Evolutionary conservation across 92 coral and sea anemone species (phyloP).

Genomic region (Epizoanthus rinbou): DNA sequence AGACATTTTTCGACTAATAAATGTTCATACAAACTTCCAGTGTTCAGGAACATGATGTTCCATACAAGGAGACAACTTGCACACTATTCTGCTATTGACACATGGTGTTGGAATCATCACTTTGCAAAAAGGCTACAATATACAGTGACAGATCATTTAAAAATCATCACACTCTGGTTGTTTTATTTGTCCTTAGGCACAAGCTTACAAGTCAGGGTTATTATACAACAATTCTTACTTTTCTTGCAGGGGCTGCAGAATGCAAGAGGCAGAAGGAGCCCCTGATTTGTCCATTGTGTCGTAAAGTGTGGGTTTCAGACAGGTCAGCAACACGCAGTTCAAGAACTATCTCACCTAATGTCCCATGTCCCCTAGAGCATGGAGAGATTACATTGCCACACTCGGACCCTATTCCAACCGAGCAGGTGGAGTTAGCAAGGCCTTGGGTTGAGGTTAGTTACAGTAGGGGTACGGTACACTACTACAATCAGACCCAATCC

Average conservation of each 20-base stretch:
- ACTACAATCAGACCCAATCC: slow-evolving; percentile 90
- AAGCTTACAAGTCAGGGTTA: too few species aligned
- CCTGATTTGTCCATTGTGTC: slow-evolving; percentile 91
- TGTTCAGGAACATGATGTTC: too few species aligned
- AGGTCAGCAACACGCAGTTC: slow-evolving; percentile 47
- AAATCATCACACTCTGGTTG: too few species aligned
- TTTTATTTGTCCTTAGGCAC: too few species aligned
- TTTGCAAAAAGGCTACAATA: too few species aligned
- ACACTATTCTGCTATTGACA: too few species aligned
- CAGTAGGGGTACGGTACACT: slow-evolving; percentile 50
- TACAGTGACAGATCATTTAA: too few species aligned
- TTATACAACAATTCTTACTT: not conserved
- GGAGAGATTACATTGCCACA: slow-evolving; percentile 88
- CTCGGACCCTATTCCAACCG: slow-evolving; percentile 90
- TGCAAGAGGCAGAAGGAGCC: slow-evolving; percentile 86
- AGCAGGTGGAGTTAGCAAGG: slow-evolving; percentile 83
- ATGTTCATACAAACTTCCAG: too few species aligned
- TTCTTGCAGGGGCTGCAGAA: slow-evolving; percentile 85
- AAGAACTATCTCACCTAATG: slow-evolving; percentile 68
- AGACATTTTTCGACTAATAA: too few species aligned
- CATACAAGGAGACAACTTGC: too few species aligned
- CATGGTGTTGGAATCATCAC: too few species aligned
- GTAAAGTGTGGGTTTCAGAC: slow-evolving; percentile 74
- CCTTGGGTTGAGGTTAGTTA: slow-evolving; percentile 13
- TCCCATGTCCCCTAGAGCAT: slow-evolving; percentile 82